These are phyloP conservation scores for Chloroceryle amazona DNA, from an alignment of 2,797 vertebrate species.

Conservation along the genomic window DNA sequence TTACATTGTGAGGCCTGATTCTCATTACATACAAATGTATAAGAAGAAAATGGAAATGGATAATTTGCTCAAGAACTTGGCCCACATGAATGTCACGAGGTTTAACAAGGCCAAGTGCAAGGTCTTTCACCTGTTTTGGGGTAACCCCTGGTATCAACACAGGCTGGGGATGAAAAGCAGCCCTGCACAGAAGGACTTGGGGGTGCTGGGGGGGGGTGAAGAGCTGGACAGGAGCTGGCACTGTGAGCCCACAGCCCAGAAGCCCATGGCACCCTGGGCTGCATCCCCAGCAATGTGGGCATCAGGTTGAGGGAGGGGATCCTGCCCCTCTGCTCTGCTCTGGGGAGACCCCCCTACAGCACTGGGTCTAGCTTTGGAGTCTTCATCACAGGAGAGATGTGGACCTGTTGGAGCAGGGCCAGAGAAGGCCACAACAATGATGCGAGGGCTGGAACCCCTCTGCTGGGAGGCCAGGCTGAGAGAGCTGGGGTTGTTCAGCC, in stretches of 20 bases:
- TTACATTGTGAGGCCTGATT: neutral
- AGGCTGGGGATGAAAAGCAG: neutral
- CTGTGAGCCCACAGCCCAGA: neutral
- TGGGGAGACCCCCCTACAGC: neutral
- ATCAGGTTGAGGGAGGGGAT: neutral
- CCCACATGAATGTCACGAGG: neutral
- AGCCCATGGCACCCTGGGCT: neutral
- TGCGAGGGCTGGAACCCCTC: neutral
- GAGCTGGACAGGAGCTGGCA: neutral
- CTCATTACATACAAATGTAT: neutral
- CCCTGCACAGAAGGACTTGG: neutral
- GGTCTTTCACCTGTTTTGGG: neutral
- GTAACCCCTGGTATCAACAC: neutral
- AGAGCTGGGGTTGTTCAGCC: neutral
- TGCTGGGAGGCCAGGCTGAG: neutral
- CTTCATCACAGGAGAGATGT: neutral
- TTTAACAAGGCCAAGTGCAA: neutral
- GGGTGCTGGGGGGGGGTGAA: no score
- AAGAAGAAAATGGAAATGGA: neutral
- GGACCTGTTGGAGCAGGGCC: neutral
- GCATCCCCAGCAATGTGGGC: fast-evolving
- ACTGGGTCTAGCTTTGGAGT: neutral
- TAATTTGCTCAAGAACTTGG: neutral
- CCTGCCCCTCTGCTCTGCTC: neutral
- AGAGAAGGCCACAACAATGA: neutral